Evolutionary conservation across 1,140 invertebrate genomes (phyloP), one percentile per base, ranked within the genome.

Genomic region (Thalassaphorura encarpata): DNA sequence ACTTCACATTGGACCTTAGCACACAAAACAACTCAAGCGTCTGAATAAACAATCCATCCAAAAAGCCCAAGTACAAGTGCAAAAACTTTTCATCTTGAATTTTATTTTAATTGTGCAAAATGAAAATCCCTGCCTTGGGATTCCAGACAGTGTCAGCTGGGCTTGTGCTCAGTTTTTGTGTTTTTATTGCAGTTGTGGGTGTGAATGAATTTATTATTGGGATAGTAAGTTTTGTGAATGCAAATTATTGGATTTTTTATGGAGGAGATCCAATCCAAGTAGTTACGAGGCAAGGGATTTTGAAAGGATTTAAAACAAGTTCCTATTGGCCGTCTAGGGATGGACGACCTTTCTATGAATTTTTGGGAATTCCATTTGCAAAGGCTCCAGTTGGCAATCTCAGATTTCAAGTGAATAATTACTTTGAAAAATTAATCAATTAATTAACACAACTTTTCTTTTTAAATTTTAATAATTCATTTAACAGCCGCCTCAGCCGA

Each of bases 341-440:
- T 48, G 46, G 46, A 28, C 13, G 46, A 16, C 19, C 8, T 13
- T 48, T 48, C 24, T 48, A 48, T 24, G 46, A 48, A 19, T 48
- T 48, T 19, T 19, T 48, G 24, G 46, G 46, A 6, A 48, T 60
- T 24, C 58, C 58, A 11, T 60, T 54, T 39, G 58, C 58, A 1
- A 51, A 62, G 47, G 33, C 60, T 28, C 60, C 58, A 26, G 41
- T 60, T 19, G 56, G 52, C 40, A 36, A 59, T 15, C 53, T 62
- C 3, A 51, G 60, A 45, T 62, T 62, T 36, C 26, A 62, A 52
- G 60, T 62, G 26, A 41, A n/a, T n/a, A n/a, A n/a, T n/a, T n/a
- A n/a, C n/a, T n/a, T n/a, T n/a, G n/a, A n/a, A n/a, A n/a, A 33
- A 33, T 33, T 15, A 11, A 33, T 19, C 19, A 31, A 33, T 47